These are phyloP conservation scores for Bos indicus DNA, from an alignment of 2,113 vertebrate species.

Conservation along the genomic window DNA sequence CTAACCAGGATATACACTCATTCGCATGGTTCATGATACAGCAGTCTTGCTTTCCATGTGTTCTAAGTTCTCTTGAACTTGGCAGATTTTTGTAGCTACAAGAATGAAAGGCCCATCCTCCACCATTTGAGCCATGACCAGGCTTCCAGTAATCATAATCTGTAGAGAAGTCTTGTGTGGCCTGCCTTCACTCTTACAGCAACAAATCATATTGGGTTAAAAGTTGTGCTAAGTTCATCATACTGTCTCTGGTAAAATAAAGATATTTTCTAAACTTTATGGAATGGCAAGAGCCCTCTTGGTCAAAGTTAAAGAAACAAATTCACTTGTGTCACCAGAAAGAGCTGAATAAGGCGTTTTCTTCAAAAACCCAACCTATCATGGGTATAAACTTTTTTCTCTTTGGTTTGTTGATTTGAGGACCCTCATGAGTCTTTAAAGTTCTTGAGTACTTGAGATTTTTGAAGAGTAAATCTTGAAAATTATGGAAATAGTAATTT, in stretches of 20 bases:
- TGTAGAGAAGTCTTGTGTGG: not conserved
- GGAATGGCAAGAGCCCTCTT: not conserved
- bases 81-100: not conserved
- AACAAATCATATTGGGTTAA: not conserved
- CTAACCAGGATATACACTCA: not conserved
- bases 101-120: not conserved
- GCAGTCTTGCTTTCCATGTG: not conserved
- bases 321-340: not conserved
- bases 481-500: not conserved
- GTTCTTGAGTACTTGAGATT: not conserved
- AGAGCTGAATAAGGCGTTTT: not conserved
- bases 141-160: not conserved
- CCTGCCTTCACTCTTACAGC: not conserved
- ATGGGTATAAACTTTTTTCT: not conserved
- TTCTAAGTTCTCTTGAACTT: not conserved
- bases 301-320: not conserved
- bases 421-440: not conserved
- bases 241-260: not conserved
- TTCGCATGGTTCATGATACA: not conserved
- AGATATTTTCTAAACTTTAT: not conserved
- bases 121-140: not conserved
- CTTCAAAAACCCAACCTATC: not conserved
- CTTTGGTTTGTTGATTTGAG: not conserved
- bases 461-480: constrained; percentile 3
- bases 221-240: not conserved